phyloP scores from a whole-genome alignment of 2,113 vertebrate genomes.

The Centropus unirufus region DNA sequence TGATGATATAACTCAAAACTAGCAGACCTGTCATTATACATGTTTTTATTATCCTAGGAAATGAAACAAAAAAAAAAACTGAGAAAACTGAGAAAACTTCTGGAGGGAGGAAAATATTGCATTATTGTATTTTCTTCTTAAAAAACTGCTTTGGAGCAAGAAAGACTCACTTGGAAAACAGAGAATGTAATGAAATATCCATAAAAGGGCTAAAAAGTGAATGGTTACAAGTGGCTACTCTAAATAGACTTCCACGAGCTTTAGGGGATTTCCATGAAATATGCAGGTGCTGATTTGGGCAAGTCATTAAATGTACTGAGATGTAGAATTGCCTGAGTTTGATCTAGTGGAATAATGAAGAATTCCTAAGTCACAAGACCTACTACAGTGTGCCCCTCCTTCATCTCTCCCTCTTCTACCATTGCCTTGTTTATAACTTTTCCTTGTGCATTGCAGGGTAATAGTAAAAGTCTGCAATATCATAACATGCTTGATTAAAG shows the following conservation, averaged over 20 bases:
- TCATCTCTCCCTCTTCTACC: not conserved
- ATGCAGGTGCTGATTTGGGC: not conserved
- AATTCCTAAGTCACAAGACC: not conserved
- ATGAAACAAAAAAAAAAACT: not conserved
- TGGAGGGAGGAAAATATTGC: not conserved
- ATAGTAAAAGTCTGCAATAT: not conserved
- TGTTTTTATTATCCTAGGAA: not conserved
- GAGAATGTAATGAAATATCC: not conserved
- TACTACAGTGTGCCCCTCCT: not conserved
- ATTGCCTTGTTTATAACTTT: not conserved
- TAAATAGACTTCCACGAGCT: not conserved
- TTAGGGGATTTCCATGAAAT: not conserved
- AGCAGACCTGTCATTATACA: not conserved
- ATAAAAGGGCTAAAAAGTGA: not conserved
- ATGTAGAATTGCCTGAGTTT: not conserved
- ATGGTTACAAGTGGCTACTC: not conserved
- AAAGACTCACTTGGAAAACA: conserved; percentile 27
- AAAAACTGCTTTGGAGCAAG: not conserved
- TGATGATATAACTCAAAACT: not conserved
- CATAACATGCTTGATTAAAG: not conserved
- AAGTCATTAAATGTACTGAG: not conserved
- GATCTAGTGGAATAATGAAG: not conserved
- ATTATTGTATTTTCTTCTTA: not conserved
- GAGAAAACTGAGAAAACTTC: not conserved
- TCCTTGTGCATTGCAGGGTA: not conserved